Evolutionary conservation across 2,888 invertebrate genomes (phyloP), one percentile per base, ranked within the genome.

Genomic region (Meghimatium bilineatum): DNA sequence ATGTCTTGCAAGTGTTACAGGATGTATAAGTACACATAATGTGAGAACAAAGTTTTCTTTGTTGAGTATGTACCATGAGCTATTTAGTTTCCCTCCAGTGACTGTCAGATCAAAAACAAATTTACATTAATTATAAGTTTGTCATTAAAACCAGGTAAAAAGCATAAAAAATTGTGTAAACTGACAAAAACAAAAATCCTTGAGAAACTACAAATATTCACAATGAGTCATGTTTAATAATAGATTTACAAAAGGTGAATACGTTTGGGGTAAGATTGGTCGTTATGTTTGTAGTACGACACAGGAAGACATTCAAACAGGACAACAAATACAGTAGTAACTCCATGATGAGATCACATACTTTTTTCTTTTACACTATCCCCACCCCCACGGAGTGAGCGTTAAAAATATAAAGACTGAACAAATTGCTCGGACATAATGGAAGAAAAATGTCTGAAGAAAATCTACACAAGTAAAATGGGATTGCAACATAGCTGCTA

Each of bases 141-240:
- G 26, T 38, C n/a, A n/a, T n/a, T 38, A 72, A 72, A 72, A 72
- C 29, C n/a, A 72, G 72, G 44, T 72, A 72, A n/a, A 72, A 38
- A n/a, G 12, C 10, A n/a, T 72, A n/a, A n/a, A 72, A 72, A 72
- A 44, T 2, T 26, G 8, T 14, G 71, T 72, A 72, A 69, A 69
- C 69, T 69, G 38, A 66, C 66, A 66, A 29, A 66, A 8, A 20
- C 66, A 66, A 66, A n/a, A 63, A 32, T 14, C 17, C 66, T 32
- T 17, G 20, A 12, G 32, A 36, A 23, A 69, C 10, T 36, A 26
- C 23, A 69, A 20, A 69, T 29, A 69, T n/a, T 17, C n/a, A 44
- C 26, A 69, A 44, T 2, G 10, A 44, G 72, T 49, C 72, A 72
- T 72, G 72, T 26, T 71, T 26, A 71, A 23, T 44, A 72, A 72